Evolutionary conservation across 2,797 vertebrate genomes (phyloP), one percentile per base, ranked within the genome.

Genomic region (Lepus townsendii): DNA sequence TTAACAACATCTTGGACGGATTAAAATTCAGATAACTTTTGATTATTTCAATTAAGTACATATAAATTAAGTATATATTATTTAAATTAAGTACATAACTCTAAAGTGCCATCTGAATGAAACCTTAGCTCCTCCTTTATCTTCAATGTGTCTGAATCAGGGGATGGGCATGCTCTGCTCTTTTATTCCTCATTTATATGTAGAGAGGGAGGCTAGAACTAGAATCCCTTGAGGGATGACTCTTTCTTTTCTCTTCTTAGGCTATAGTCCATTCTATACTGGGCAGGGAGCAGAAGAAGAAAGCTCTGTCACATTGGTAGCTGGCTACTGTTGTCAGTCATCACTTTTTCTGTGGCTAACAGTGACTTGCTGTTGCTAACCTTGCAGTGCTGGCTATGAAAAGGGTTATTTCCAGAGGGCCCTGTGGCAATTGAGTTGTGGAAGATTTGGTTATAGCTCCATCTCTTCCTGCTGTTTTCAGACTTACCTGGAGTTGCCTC

Each of bases 1-100:
- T 90, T 84, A 35, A 84, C 65, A 76, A 66, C 75, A 93, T 87
- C 69, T 95, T 95, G 77, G 68, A 87, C n/a, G 57, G 69, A 92
- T 92, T 83, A 95, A 93, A 78, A 94, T 68, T 42, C 19, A 16
- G 66, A 83, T 90, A 47, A 73, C 26, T 83, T 89, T 90, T 76
- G 73, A 65, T 92, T 76, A 72, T 75, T 92, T 89, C 38, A 88
- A 82, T 66, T 50, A 30, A 88, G 2, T 35, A 42, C 17, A 17
- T 78, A 77, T 42, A 42, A 88, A 82, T 66, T 50, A 30, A 88
- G 1, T 35, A 32, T 12, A 17, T 78, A 65, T 93, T 76, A 72
- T 75, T 92, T 89, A 42, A 88, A 82, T 57, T 50, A 30, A 88
- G 2, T 35, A 42, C 17, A 17, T 72, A 89, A 82, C 13, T 82